Base-by-base conservation (phyloP, 2,888 invertebrate genomes). In the Mongoloraphidia duomilia region DNA sequence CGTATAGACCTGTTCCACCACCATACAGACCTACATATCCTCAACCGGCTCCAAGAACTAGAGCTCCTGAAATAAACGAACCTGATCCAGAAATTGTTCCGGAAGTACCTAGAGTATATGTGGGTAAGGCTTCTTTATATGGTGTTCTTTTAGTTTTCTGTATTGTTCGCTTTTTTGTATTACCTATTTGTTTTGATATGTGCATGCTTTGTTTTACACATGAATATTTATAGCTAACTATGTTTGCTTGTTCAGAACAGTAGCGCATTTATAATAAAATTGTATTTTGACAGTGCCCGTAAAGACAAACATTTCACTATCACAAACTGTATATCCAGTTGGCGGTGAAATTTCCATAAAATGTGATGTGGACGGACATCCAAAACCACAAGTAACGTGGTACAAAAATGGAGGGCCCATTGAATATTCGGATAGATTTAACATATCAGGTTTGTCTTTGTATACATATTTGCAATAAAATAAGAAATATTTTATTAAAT, bases 311-410 rank as follows among this genome's bases (percentile, higher is more conserved):
- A 74, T 90, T 51, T 70, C 73, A 1, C 63, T 77, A 50, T 71
- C 73, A 44, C 67, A 70, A 54, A 71, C 71, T n/a, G 71, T 68
- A 46, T 78, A 80, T 64, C 71, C 76, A 3, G 73, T 77, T 41
- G 86, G 84, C 50, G 73, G 77, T 34, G 80, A 82, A 58, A 72
- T 91, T 56, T 75, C 71, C 40, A 72, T 92, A 52, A 76, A 75
- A 11, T 92, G 91, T 62, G 76, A 78, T 35, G 84, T 86, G 41
- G 80, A 81, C 55, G 90, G 91, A 4, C 80, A 80, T 66, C 90
- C 90, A 1, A 67, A 71, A 48, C 89, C 90, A 3, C 71, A 73
- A 54, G 83, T 91, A 3, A 70, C 75, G 50, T 94, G 93, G 93
- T 84, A 77, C 64, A 90, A 88, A 66, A 82, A 92, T 62, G 77